Percentiles rank a stretch among this genome's conserved stretches.
These are phyloP conservation scores for Epistrophella euchroma DNA, from an alignment of 2,888 invertebrate species.

Conservation along the genomic window DNA sequence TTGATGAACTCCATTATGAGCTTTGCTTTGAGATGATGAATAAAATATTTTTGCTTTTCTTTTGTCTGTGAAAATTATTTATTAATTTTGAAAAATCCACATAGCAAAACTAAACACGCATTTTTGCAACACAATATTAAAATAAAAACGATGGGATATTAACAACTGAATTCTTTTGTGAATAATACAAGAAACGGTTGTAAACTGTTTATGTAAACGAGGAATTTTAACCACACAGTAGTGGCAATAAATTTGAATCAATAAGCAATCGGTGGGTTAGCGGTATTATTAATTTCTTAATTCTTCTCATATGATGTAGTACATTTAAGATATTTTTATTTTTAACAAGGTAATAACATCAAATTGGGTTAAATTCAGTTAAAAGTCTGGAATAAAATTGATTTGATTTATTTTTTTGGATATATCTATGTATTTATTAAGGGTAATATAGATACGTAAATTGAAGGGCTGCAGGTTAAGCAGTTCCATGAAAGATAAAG, in stretches of 20 bases:
- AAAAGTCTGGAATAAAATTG: not conserved
- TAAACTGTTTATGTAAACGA: not conserved
- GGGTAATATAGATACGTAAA: too few relatives aligned
- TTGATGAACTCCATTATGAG: slow-evolving; percentile 24
- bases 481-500: too few relatives aligned
- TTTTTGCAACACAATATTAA: not conserved
- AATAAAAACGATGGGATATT: slow-evolving; percentile 7
- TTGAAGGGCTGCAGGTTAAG: too few relatives aligned
- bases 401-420: too few relatives aligned
- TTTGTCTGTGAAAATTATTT: slow-evolving; percentile 28
- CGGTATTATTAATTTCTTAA: slow-evolving; percentile 2
- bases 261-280: not conserved
- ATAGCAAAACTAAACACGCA: slow-evolving; percentile 1
- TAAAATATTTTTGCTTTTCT: slow-evolving; percentile 29
- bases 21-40: slow-evolving; percentile 20
- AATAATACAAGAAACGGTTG: not conserved
- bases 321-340: not conserved
- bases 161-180: slow-evolving; percentile 7
- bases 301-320: not conserved
- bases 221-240: not conserved
- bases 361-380: not conserved
- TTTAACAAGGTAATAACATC: not conserved
- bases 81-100: slow-evolving; percentile 4
- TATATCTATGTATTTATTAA: too few relatives aligned
- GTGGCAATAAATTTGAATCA: not conserved